Base-by-base conservation (phyloP, 2,797 vertebrate genomes). In the Rhinichthys osculus region DNA sequence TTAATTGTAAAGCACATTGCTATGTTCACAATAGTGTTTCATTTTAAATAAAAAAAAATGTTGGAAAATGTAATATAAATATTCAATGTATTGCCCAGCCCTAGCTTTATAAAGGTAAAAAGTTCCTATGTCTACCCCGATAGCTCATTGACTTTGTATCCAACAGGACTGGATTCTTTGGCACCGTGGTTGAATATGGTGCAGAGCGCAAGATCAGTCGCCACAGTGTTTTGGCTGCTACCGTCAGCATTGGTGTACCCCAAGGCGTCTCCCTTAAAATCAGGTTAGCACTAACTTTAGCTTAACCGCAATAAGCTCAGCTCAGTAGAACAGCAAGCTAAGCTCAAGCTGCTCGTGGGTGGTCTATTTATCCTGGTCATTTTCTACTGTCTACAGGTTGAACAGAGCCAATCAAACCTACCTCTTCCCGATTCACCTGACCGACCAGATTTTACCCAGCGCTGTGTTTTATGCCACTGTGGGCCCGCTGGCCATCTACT, bases 231-330 rank as follows among this genome's bases (percentile, higher is more conserved):
- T 89, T 99, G 81, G 98, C 98, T 54, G 98, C 97, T 9, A 96
- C 97, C 0, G 97, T 99, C 94, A 99, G 98, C 85, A 86, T 99
- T 0, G 98, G 98, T 0, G 95, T 99, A 77, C 98, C 98, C 0
- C 98, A 99, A 93, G 98, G 98, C 47, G 97, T 99, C 84, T 98
- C 98, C 21, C 93, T 99, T 93, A 99, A 99, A 95, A 96, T 99
- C 96, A 99, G 97, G 98, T 99, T 23, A 7, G 73, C 42, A 50
- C 59, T 77, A 21, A 76, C 72, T 67, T 38, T 30, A 44, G 13
- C 40, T 59, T 33, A 73, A 10, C 44, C 23, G 4, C 9, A n/a
- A 50, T 9, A 33, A n/a, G 7, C 40, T 44, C 57, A 19, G 27
- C 71, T 76, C 71, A 40, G 33, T 30, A 67, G 35, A 76, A 76